Evolutionary conservation across 2,888 invertebrate genomes (phyloP).

Genomic region (Drepanosiphum platanoidis): DNA sequence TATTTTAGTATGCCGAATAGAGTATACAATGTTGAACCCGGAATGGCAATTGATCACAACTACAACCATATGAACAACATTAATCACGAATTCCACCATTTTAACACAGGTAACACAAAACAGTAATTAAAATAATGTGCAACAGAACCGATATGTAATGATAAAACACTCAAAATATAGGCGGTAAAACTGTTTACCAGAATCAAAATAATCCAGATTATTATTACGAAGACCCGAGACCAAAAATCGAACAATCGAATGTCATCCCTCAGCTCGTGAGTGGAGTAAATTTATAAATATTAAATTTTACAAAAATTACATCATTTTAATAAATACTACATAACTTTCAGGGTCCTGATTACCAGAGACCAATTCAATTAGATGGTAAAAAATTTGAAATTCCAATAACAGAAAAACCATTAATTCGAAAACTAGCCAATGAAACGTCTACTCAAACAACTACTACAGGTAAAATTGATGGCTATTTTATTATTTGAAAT

Average conservation of each 20-base stretch:
- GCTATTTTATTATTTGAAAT: slow-evolving; percentile 2
- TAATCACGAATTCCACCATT: slow-evolving; percentile 48
- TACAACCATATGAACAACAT: slow-evolving; percentile 47
- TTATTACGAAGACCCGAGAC: slow-evolving; percentile 52
- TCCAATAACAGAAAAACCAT: slow-evolving; percentile 34
- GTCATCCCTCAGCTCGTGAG: slow-evolving; percentile 25
- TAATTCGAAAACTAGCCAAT: slow-evolving; percentile 22
- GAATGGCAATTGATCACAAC: slow-evolving; percentile 20
- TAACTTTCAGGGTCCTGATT: slow-evolving; percentile 15
- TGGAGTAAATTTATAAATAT: slow-evolving; percentile 25
- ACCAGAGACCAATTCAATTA: slow-evolving; percentile 38
- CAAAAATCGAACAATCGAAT: slow-evolving; percentile 49
- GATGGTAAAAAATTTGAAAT: slow-evolving; percentile 33
- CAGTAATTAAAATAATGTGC: background rate
- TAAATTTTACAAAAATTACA: too few species aligned
- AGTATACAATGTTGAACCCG: slow-evolving; percentile 30
- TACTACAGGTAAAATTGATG: slow-evolving; percentile 31
- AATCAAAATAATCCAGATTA: slow-evolving; percentile 56
- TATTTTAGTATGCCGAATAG: slow-evolving; percentile 54
- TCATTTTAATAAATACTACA: background rate
- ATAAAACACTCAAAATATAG: slow-evolving; percentile 13
- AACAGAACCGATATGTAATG: too few species aligned
- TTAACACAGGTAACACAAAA: slow-evolving; percentile 44
- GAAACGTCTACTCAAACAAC: slow-evolving; percentile 30
- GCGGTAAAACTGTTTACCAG: slow-evolving; percentile 45